Base-by-base conservation (phyloP, 1,140 invertebrate species). In the Drosophila prosaltans region DNA sequence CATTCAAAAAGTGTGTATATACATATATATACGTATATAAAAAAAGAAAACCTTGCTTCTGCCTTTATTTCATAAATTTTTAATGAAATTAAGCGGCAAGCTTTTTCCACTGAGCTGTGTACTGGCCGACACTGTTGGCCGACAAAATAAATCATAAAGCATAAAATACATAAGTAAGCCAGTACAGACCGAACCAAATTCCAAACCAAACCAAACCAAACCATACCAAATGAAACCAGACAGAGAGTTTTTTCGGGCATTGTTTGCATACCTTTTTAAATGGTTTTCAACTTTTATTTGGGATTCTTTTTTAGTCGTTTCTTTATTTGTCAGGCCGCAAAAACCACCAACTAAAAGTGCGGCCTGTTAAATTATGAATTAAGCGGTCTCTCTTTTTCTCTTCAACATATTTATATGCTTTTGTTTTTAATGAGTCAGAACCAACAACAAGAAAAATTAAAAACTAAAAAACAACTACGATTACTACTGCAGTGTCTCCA, bases 41-140 rank as follows among this genome's bases (percentile, higher is more conserved):
- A 43, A 43, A 16, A n/a, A n/a, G 3, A 43, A 43, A n/a, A 66
- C 74, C 73, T 54, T 65, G 74, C 73, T 61, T 81, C 79, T 85
- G 84, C 84, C 84, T 88, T 88, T 89, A 80, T 84, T 81, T 89
- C 84, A 88, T 88, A 89, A 80, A 88, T 83, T 88, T 88, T 88
- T 88, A 88, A 88, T 88, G 84, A 88, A 88, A 88, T 88, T 88
- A 88, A 88, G 84, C 84, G 80, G 84, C 83, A 88, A 88, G 83
- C 83, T 88, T 88, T 88, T 88, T 88, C 80, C 79, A 77, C 77
- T 81, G 74, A 45, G 54, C 43, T 61, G 8, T 7, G 11, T 57
- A 41, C 58, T 36, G n/a, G 39, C n/a, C n/a, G n/a, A n/a, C 7
- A 7, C 45, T 51, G 45, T 79, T 86, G 77, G 57, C 69, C 58